Evolutionary conservation across 2,113 vertebrate species (phyloP), one percentile per base, ranked within the genome.

Genomic region (Brachypodius melanocephalos): DNA sequence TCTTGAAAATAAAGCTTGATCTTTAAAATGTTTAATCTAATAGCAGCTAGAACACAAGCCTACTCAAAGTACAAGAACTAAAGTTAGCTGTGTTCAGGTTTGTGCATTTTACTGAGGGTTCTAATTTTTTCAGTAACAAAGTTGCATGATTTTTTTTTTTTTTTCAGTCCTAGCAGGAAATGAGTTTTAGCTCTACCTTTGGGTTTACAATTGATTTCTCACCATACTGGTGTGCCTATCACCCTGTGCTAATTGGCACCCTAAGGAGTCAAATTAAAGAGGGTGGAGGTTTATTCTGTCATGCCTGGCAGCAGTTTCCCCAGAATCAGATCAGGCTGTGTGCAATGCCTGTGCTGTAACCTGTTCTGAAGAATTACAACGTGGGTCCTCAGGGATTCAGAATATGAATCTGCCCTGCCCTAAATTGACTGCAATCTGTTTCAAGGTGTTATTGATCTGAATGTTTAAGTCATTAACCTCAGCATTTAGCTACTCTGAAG

Each of bases 391-490:
- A 55, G 83, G 28, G 57, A 48, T 55, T 78, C 26, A 17, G 6
- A 9, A 4, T 18, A 16, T 90, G 84, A 57, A 45, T 62, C 74
- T 87, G 31, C 46, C 24, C 43, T 83, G 22, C 36, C n/a, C 48
- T 76, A 73, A 85, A 68, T 49, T 86, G 21, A 59, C 28, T 81
- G 38, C 34, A 71, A 18, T 82, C 14, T 92, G 32, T 89, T 95
- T 82, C 49, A 61, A 79, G 22, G 10, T 29, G 43, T 90, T 94
- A 94, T 96, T 59, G 87, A 95, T 93, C 59, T 17, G 54, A 54
- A 62, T 77, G 71, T 29, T 88, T 8, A 95, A 94, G 42, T 55
- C 69, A 88, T 94, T 95, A 95, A 19, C 71, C 26, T 61, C 55
- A 69, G 69, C 42, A 67, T 54, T 95, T 94, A 89, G 62, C 32